Percentiles rank a stretch among this genome's conserved stretches.
Evolutionary conservation across 2,888 invertebrate genomes (phyloP).

Genomic region (Noctua pronuba): DNA sequence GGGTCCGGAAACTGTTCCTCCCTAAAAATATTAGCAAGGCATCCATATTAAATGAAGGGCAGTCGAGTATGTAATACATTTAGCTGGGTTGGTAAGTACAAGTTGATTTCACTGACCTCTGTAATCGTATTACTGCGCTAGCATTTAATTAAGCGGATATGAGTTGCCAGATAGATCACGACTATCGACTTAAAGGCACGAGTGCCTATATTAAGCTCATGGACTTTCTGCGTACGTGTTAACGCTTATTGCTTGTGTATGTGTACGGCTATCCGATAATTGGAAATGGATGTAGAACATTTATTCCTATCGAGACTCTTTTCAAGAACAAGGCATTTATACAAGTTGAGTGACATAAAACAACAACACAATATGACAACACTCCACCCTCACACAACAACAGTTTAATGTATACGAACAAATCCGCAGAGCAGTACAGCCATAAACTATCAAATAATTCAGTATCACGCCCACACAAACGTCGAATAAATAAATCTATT

Average conservation of each 20-base stretch:
- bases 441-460: constrained; percentile 67
- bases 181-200: constrained; percentile 53
- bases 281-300: constrained; percentile 4
- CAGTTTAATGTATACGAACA: constrained; percentile 45
- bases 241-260: not conserved
- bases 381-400: constrained; percentile 21
- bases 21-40: constrained; percentile 22
- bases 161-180: constrained; percentile 70
- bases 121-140: constrained; percentile 68
- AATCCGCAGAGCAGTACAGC: constrained; percentile 52
- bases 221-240: constrained; percentile 3
- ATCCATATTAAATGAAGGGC: constrained; percentile 36
- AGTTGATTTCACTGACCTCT: constrained; percentile 71
- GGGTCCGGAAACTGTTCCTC: not conserved
- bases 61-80: constrained; percentile 53
- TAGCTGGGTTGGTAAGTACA: constrained; percentile 45
- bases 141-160: constrained; percentile 77
- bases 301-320: constrained; percentile 12
- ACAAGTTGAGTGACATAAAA: not conserved
- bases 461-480: constrained; percentile 68
- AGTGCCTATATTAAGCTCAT: constrained; percentile 29
- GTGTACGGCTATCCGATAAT: constrained; percentile 1
- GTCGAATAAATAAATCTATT: constrained; percentile 72
- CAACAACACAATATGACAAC: constrained; percentile 15
- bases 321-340: not conserved